Base-by-base conservation (phyloP, 2,888 invertebrate genomes). In the Dolomedes plantarius region DNA sequence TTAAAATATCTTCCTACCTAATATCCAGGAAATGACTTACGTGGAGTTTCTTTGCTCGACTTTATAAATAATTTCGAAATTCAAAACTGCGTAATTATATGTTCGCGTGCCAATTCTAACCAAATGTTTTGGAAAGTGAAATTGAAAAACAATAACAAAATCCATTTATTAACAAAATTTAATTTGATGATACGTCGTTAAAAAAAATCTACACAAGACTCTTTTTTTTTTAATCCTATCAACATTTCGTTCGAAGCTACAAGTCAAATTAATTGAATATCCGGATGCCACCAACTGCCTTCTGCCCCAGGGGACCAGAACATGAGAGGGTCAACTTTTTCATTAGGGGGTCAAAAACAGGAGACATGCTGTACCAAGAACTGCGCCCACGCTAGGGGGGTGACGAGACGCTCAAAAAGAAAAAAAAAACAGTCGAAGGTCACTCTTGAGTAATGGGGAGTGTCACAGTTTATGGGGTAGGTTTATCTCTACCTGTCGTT, bases 401-500 rank as follows among this genome's bases (percentile, higher is more conserved):
- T 56, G 56, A 56, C 56, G 16, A 56, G 56, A 56, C 41, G 23
- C 56, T 56, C 56, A 23, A 2, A 23, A 36, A 36, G 56, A 56
- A 56, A 36, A 36, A 23, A 56, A 56, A 56, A 56, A 56, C 56
- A 56, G 56, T 56, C 56, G 56, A 56, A 56, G 56, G 56, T 56
- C 56, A 56, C 23, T 23, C 65, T 69, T 81, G 69, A 75, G 75
- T 75, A 81, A 81, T 81, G 67, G 75, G 62, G 29, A 62, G 68
- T 69, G 81, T 69, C 75, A 46, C 62, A 41, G 69, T 69, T 69
- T 75, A 75, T 28, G n/a, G 29, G 50, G 67, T n/a, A 67, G 68
- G 69, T 68, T 81, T 81, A 81, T 81, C 81, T 36, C 69, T 74
- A 81, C 81, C 75, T 81, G 81, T 75, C 69, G 62, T 23, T 27